Percentiles rank a stretch among this genome's conserved stretches.
Conservation (phyloP, 2,797 vertebrate genomes). For the Pseudopleuronectes americanus region DNA sequence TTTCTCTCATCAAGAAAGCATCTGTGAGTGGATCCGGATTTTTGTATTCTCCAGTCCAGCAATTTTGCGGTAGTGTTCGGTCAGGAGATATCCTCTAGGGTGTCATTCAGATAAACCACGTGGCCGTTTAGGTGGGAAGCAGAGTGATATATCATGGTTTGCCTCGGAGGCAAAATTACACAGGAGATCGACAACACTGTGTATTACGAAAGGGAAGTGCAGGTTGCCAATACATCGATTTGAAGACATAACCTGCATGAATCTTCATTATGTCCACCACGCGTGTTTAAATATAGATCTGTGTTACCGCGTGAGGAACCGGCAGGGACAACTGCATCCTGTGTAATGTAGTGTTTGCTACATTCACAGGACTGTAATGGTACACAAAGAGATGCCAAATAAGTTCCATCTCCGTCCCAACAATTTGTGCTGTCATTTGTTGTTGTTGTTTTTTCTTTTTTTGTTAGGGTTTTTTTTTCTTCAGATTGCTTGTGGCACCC, state of each 20-base stretch:
- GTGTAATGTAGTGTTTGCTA: slow-evolving; percentile 59
- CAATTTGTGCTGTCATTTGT: slow-evolving; percentile 80
- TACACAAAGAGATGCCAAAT: slow-evolving; percentile 64
- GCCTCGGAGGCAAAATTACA: slow-evolving; percentile 72
- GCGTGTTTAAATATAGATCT: slow-evolving; percentile 67
- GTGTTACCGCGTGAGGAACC: slow-evolving; percentile 57
- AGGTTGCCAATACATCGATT: slow-evolving; percentile 63
- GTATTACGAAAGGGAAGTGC: slow-evolving; percentile 65
- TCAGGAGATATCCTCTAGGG: slow-evolving; percentile 66
- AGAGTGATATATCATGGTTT: slow-evolving; percentile 67
- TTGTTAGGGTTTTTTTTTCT: slow-evolving; percentile 8
- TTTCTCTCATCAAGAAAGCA: slow-evolving; percentile 44
- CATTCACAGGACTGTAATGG: slow-evolving; percentile 66
- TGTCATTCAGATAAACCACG: slow-evolving; percentile 69
- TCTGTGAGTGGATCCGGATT: slow-evolving; percentile 24
- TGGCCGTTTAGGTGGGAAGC: slow-evolving; percentile 65
- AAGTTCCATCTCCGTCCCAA: slow-evolving; percentile 67
- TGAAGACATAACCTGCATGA: slow-evolving; percentile 67
- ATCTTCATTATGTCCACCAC: slow-evolving; percentile 72
- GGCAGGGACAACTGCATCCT: slow-evolving; percentile 63
- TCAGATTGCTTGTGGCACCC: slow-evolving; percentile 74
- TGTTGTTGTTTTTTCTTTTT: slow-evolving; percentile 53
- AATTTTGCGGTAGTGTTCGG: slow-evolving; percentile 61
- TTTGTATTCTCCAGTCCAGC: slow-evolving; percentile 31
- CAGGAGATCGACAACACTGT: slow-evolving; percentile 56